These are phyloP conservation scores for Erinaceus europaeus DNA, from an alignment of 2,113 vertebrate species.

Conservation along the genomic window DNA sequence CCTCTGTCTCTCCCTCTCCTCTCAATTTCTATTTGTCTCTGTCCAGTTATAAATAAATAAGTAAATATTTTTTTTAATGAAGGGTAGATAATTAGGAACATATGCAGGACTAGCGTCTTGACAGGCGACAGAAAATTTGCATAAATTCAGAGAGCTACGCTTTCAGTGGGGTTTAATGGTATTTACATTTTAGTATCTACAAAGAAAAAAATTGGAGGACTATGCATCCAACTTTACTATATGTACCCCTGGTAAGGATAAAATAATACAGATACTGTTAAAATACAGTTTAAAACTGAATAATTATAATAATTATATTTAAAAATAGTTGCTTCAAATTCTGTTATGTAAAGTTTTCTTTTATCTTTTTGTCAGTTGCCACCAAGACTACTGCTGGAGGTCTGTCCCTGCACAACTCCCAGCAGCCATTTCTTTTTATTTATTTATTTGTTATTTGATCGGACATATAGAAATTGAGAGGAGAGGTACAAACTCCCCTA, in stretches of 20 bases:
- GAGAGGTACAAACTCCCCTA: too few species aligned
- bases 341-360: not conserved
- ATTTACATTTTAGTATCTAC: not conserved
- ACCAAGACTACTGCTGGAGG: too few species aligned
- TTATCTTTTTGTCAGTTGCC: too few species aligned
- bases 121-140: not conserved
- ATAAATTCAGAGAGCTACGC: not conserved
- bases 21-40: too few species aligned
- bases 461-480: too few species aligned
- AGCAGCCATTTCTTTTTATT: too few species aligned
- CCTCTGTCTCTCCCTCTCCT: too few species aligned
- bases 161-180: not conserved
- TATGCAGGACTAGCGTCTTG: not conserved
- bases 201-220: not conserved
- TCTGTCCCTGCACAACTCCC: too few species aligned
- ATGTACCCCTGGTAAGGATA: not conserved
- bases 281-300: not conserved
- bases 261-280: not conserved
- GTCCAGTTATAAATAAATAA: too few species aligned
- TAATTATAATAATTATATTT: not conserved
- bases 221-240: not conserved
- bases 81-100: not conserved
- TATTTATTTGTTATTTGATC: too few species aligned
- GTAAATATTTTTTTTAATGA: too few species aligned
- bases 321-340: not conserved